Evolutionary conservation across 1,140 invertebrate species (phyloP).

Genomic region (Chlorops oryzae): DNA sequence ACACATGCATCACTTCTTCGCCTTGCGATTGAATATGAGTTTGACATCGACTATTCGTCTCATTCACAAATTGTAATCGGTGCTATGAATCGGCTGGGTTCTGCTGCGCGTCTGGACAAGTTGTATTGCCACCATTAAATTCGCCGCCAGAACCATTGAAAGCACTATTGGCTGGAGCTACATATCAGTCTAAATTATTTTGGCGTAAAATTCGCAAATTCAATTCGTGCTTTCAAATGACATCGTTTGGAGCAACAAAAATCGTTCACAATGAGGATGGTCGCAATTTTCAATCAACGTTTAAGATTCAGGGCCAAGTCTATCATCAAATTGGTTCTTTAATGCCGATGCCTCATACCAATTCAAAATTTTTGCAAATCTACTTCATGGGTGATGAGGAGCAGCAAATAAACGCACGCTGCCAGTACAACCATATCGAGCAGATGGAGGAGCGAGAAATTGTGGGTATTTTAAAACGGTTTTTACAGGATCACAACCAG

Average conservation of each 20-base stretch:
- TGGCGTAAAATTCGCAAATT: constrained; percentile 33
- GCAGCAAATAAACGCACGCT: constrained; percentile 28
- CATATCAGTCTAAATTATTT: constrained; percentile 46
- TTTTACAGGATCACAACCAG: background rate
- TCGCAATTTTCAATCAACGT: constrained; percentile 41
- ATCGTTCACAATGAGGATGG: constrained; percentile 41
- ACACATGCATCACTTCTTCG: too few species aligned
- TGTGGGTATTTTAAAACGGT: background rate
- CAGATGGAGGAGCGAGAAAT: constrained; percentile 7
- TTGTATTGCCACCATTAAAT: too few species aligned
- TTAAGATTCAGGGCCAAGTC: constrained; percentile 50
- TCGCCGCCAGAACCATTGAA: too few species aligned
- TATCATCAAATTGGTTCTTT: constrained; percentile 49
- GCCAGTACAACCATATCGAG: constrained; percentile 8
- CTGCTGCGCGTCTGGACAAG: too few species aligned
- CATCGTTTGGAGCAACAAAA: constrained; percentile 20
- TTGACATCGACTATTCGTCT: too few species aligned
- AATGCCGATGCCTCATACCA: too few species aligned
- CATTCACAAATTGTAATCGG: too few species aligned
- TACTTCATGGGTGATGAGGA: constrained; percentile 45
- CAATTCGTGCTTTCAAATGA: constrained; percentile 23
- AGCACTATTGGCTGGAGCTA: too few species aligned
- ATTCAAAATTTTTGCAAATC: too few species aligned
- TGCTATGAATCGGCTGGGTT: too few species aligned
- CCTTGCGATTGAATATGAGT: too few species aligned